These are phyloP conservation scores for Macaca mulatta DNA, from an alignment of 2,113 vertebrate species.

Conservation along the genomic window DNA sequence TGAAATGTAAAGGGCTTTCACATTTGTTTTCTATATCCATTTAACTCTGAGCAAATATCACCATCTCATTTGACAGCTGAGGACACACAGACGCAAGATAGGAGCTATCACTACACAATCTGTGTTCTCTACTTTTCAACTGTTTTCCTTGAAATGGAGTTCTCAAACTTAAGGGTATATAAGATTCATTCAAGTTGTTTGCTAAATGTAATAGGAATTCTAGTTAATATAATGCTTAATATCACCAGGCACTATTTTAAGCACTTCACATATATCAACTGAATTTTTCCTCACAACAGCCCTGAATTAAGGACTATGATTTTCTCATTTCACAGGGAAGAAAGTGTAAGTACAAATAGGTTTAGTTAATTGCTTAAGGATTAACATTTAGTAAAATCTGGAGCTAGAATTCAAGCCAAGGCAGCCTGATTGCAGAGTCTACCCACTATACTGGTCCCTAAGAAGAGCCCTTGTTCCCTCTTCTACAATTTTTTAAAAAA, in stretches of 20 bases:
- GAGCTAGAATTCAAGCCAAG: background rate
- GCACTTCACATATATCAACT: background rate
- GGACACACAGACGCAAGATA: background rate
- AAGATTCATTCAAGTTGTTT: background rate
- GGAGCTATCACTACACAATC: background rate
- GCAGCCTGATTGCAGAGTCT: background rate
- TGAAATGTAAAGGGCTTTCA: conserved; percentile 26
- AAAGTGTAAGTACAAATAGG: background rate
- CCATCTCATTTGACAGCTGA: conserved; percentile 14
- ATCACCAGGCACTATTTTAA: background rate
- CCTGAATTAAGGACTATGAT: background rate
- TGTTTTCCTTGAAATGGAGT: background rate
- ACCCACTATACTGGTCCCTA: background rate
- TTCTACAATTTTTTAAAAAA: background rate
- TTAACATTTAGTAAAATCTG: background rate
- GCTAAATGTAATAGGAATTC: conserved; percentile 5
- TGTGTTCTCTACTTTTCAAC: background rate
- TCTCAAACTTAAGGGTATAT: background rate
- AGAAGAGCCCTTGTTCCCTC: background rate
- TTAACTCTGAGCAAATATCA: conserved; percentile 47
- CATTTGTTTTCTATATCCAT: conserved; percentile 40
- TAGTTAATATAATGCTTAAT: background rate
- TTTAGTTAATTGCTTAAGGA: background rate
- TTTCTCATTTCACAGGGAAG: background rate
- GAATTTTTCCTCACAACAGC: background rate